phyloP scores from a whole-genome alignment of 2,888 invertebrate genomes.

The Cheilosia variabilis region DNA sequence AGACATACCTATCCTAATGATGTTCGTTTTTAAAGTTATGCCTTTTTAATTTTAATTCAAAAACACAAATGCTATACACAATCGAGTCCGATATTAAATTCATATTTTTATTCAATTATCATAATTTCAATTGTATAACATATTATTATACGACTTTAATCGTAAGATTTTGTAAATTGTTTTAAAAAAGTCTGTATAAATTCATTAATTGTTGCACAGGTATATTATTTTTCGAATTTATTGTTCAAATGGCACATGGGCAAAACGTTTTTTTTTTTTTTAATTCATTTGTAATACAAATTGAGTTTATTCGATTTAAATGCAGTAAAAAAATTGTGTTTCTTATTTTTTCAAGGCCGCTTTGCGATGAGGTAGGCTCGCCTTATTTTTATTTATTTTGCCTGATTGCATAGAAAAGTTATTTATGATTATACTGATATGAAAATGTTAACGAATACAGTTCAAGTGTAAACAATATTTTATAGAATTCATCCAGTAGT shows the following conservation, averaged over 20 bases:
- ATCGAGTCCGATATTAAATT: conserved; percentile 40
- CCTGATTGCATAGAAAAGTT: conserved; percentile 3
- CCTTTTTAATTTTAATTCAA: too few relatives aligned
- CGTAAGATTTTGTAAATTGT: conserved; percentile 34
- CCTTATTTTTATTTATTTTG: conserved; percentile 23
- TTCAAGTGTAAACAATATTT: neutral
- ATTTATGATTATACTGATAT: conserved; percentile 16
- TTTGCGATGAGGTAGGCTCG: conserved; percentile 69
- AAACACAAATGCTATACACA: neutral
- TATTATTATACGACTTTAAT: conserved; percentile 10
- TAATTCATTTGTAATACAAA: conserved; percentile 7
- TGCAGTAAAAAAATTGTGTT: conserved; percentile 13
- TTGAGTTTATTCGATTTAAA: neutral
- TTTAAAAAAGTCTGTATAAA: conserved; percentile 2
- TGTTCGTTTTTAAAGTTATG: too few relatives aligned
- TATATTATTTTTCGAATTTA: conserved; percentile 25
- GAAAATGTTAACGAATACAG: conserved; percentile 21
- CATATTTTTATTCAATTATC: neutral
- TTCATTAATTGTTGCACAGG: conserved; percentile 10
- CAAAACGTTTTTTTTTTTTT: neutral
- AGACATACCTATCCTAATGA: too few relatives aligned
- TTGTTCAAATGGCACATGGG: conserved; percentile 49
- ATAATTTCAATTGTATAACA: neutral
- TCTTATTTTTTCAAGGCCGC: conserved; percentile 54
- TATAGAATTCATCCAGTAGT: too few relatives aligned